Base-by-base conservation (phyloP, 2,797 vertebrate species). In the Adelosebastes latens region DNA sequence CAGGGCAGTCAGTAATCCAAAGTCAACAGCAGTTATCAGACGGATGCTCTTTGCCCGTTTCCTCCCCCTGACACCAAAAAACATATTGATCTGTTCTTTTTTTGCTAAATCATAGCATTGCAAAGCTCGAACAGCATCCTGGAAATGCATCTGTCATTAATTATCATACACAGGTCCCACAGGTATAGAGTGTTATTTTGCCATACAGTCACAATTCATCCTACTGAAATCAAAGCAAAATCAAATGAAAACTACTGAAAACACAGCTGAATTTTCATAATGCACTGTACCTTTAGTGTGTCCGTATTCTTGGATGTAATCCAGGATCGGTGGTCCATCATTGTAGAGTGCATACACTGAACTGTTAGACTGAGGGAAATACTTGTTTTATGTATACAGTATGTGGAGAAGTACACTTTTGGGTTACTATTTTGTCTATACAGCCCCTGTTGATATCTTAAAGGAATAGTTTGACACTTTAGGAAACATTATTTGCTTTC, bases 331-430 rank as follows among this genome's bases (percentile, higher is more conserved):
- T 22, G 98, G 97, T 36, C 90, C 96, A 18, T 99, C 98, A 0
- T 98, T 99, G 94, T 99, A 99, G 16, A 99, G 89, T 0, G 93
- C 89, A 42, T 98, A 98, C 4, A 93, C 97, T 22, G 93, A 94
- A 75, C 67, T 92, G 87, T 96, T 96, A 14, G 70, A 95, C 98
- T 99, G 90, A 80, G 58, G 65, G 66, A 85, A 63, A 83, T 39
- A 56, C 14, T 46, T 20, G 16, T 42, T 62, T 74, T 31, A 76
- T 11, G 20, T 7, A 52, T 24, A 52, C 5, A 70, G 2, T 7
- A 62, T 25, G 13, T 72, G 12, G 8, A 61, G 6, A 53, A 18
- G 1, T 24, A 4, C 5, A 63, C 5, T 53, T 72, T 31, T 18
- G n/a, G 4, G 22, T 2, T 46, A 46, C 42, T 25, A 59, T 60